Percentiles rank a stretch among this genome's conserved stretches.
These are phyloP conservation scores for Nymphalis urticae DNA, from an alignment of 2,888 invertebrate genomes.

Conservation along the genomic window DNA sequence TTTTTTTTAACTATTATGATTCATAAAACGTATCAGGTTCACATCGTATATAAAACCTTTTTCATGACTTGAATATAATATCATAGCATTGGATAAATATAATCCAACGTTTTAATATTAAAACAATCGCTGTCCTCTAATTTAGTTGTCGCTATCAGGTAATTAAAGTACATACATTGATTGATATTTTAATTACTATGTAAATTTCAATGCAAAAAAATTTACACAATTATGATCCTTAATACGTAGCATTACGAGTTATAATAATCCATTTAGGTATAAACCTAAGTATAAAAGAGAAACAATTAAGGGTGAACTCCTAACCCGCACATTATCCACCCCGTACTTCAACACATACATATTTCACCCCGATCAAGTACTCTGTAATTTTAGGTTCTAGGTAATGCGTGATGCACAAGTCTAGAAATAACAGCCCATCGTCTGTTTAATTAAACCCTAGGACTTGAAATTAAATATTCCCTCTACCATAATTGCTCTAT, in stretches of 20 bases:
- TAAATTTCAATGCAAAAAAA: not conserved
- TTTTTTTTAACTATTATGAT: too few species aligned
- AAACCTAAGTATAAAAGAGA: not conserved
- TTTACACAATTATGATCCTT: not conserved
- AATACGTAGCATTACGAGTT: not conserved
- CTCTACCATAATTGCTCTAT: conserved; percentile 18
- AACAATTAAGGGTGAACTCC: conserved; percentile 20
- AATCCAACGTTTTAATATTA: too few species aligned
- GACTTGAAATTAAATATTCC: conserved; percentile 34
- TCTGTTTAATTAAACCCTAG: conserved; percentile 31
- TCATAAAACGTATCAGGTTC: too few species aligned
- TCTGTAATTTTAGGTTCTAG: conserved; percentile 40
- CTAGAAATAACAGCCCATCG: conserved; percentile 33
- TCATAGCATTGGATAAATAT: too few species aligned
- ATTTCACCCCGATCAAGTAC: conserved; percentile 40
- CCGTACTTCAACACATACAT: conserved; percentile 27
- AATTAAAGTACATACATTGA: conserved; percentile 14
- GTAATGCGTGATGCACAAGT: conserved; percentile 34
- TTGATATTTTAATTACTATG: conserved; percentile 25
- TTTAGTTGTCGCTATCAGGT: conserved; percentile 2
- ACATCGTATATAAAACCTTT: too few species aligned
- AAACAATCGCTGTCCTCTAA: not conserved
- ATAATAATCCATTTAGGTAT: not conserved
- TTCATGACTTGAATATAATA: too few species aligned
- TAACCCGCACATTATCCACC: conserved; percentile 23